Conservation (phyloP, 2,888 invertebrate species). For the Xanthorhoe spadicearia region DNA sequence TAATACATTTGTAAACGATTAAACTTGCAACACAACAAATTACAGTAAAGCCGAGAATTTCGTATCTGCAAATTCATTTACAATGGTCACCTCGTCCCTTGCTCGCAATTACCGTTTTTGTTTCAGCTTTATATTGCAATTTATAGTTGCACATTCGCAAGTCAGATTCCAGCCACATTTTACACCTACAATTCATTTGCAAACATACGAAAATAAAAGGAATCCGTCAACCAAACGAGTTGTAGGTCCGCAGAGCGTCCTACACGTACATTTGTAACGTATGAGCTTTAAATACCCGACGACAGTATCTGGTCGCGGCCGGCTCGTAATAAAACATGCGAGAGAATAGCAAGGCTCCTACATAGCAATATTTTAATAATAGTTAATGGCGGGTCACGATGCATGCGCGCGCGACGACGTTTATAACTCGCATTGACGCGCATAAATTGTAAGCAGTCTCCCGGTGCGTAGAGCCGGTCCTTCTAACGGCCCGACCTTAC, state of each 20-base stretch:
- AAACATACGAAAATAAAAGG: constrained; percentile 69
- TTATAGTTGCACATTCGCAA: constrained; percentile 68
- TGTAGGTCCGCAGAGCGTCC: constrained; percentile 60
- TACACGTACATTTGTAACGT: constrained; percentile 78
- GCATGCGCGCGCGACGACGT: constrained; percentile 75
- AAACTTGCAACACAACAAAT: constrained; percentile 35
- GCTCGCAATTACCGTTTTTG: constrained; percentile 63
- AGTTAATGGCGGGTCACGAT: constrained; percentile 81
- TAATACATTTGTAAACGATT: constrained; percentile 36
- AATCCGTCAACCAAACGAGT: constrained; percentile 60
- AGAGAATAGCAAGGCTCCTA: constrained; percentile 79
- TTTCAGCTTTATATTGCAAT: constrained; percentile 67
- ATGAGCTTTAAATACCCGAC: constrained; percentile 79
- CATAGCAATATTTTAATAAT: constrained; percentile 83
- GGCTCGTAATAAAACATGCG: constrained; percentile 78
- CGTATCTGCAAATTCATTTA: constrained; percentile 49
- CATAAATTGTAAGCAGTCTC: constrained; percentile 70
- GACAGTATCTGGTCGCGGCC: constrained; percentile 75
- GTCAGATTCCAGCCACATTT: constrained; percentile 71
- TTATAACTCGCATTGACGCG: constrained; percentile 80
- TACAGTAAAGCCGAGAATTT: constrained; percentile 37
- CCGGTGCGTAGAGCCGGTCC: constrained; percentile 58
- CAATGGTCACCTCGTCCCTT: constrained; percentile 52
- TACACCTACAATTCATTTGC: constrained; percentile 75
- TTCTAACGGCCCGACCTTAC: constrained; percentile 57